Conservation (phyloP, 64 coral and sea anemone species). For the Catalaphyllia jardinei region DNA sequence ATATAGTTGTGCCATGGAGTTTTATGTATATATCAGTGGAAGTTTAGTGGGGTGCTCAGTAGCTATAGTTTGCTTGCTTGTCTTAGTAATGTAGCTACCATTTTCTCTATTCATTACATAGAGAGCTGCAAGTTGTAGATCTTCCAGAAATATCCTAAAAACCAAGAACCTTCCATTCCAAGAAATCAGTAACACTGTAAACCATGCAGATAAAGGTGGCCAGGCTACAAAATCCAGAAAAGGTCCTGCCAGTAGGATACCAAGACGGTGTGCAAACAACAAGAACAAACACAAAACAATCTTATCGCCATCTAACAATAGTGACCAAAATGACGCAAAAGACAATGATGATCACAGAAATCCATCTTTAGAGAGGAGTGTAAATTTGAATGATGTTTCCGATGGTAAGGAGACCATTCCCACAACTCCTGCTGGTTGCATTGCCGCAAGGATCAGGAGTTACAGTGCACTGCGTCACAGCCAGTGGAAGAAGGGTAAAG, state of each 20-base stretch:
- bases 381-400: not conserved
- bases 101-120: not conserved
- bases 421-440: constrained; percentile 16
- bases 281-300: not conserved
- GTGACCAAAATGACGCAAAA: not conserved
- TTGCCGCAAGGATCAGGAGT: constrained; percentile 57
- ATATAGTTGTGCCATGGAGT: too few species aligned
- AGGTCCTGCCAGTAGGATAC: not conserved
- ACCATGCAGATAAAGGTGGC: not conserved
- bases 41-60: not conserved
- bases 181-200: not conserved
- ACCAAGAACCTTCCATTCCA: not conserved
- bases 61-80: not conserved
- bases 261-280: not conserved
- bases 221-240: not conserved
- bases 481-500: not conserved
- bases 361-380: not conserved
- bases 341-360: not conserved
- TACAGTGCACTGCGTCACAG: constrained; percentile 49
- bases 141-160: not conserved
- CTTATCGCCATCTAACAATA: not conserved
- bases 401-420: not conserved
- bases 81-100: not conserved
- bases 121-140: not conserved
- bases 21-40: too few species aligned